Base-by-base conservation (phyloP, 2,797 vertebrate species). In the Philypnodon macrostomus region DNA sequence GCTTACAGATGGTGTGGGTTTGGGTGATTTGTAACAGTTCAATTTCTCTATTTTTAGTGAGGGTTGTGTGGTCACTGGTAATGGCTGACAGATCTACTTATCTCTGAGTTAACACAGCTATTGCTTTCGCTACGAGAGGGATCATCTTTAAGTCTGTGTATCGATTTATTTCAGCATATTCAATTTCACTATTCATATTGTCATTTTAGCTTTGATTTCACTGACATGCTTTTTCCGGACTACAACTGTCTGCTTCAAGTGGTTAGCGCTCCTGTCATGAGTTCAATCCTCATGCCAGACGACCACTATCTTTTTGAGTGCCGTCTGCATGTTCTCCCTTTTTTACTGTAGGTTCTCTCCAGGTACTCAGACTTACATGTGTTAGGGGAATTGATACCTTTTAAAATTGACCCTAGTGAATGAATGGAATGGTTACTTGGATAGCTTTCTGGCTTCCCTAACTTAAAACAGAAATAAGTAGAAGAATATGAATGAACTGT, bases 1-100 rank as follows among this genome's bases (percentile, higher is more conserved):
- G 67, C 75, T 60, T 61, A 72, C 79, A 80, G 78, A 80, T 81
- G n/a, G n/a, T n/a, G n/a, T 54, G 66, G 40, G 56, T 49, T 59
- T 57, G 13, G 72, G 76, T 71, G 67, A 32, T 58, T 75, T 18
- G 52, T 32, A 47, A 58, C 63, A 16, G 9, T 44, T 63, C 66
- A 32, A 34, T 35, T 45, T 37, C 58, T 62, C 64, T 84, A 82
- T 85, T 81, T 83, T 73, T 80, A 82, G 63, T 38, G 4, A 0
- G 29, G 42, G 41, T 59, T 73, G 62, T 69, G 58, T 45, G 45
- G 62, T 64, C 55, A 45, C 60, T 65, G 58, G 38, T 74, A 32
- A 56, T 57, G 44, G 62, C 17, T 16, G 66, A 58, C 53, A 47
- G 52, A 72, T 75, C 49, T 67, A 67, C 67, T 77, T 66, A 64